Percentiles rank a stretch among this genome's conserved stretches.
These are phyloP conservation scores for Acropternis orthonyx DNA, from an alignment of 2,797 vertebrate genomes.

Conservation along the genomic window DNA sequence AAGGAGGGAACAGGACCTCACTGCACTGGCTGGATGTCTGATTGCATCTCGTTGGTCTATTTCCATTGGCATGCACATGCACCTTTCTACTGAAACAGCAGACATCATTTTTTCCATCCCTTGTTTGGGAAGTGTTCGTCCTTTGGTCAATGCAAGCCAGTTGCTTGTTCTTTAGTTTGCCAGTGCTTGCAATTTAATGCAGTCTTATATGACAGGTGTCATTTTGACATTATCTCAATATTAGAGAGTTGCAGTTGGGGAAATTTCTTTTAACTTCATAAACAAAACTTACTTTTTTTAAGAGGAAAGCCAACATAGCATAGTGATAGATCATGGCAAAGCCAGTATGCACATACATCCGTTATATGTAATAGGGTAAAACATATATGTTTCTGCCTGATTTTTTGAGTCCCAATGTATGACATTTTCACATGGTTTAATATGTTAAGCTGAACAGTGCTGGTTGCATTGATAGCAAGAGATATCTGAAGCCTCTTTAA, in stretches of 20 bases:
- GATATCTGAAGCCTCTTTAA: background rate
- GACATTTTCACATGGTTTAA: background rate
- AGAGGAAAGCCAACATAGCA: background rate
- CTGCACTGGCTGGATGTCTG: background rate
- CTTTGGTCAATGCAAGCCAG: background rate
- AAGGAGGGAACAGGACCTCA: background rate
- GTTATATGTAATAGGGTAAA: background rate
- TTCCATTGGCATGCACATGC: background rate
- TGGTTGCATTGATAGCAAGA: background rate
- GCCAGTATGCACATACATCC: background rate
- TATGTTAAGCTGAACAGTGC: background rate
- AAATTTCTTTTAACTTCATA: background rate
- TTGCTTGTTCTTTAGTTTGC: background rate
- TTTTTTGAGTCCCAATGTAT: background rate
- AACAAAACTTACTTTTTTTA: background rate
- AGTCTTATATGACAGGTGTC: background rate
- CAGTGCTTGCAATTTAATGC: background rate
- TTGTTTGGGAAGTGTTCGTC: conserved; percentile 2
- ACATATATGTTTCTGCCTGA: background rate
- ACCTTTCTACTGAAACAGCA: background rate
- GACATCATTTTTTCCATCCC: conserved; percentile 3
- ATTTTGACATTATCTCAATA: background rate
- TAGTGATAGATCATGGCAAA: background rate
- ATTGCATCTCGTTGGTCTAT: background rate
- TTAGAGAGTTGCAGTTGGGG: background rate